Evolutionary conservation across 2,797 vertebrate genomes (phyloP).

Genomic region (Thamnophis elegans): DNA sequence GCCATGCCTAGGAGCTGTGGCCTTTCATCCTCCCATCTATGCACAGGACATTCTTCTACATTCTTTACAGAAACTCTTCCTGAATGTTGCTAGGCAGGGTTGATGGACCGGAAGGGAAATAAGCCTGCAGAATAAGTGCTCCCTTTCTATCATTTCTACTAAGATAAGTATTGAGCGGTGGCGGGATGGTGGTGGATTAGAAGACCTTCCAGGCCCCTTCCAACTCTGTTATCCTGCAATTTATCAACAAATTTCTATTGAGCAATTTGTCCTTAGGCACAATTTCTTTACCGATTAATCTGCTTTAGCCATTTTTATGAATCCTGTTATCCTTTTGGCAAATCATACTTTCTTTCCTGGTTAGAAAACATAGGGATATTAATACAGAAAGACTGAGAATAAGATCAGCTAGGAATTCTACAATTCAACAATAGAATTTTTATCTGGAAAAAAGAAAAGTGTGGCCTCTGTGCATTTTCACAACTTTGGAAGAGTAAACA

Average conservation of each 20-base stretch:
- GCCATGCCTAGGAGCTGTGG: not conserved
- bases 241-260: not conserved
- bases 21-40: not conserved
- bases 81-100: not conserved
- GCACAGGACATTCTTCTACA: not conserved
- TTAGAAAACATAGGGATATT: not conserved
- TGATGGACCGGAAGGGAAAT: not conserved
- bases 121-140: not conserved
- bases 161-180: no score
- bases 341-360: not conserved
- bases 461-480: not conserved
- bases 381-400: not conserved
- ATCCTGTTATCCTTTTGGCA: not conserved
- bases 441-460: not conserved
- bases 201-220: no score
- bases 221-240: not conserved
- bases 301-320: not conserved
- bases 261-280: not conserved
- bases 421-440: not conserved
- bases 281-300: not conserved
- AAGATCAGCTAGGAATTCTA: not conserved
- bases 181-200: no score
- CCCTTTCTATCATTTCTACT: not conserved
- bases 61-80: not conserved
- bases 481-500: not conserved